Conservation (phyloP, 2,888 invertebrate genomes). For the Incurvaria masculella region DNA sequence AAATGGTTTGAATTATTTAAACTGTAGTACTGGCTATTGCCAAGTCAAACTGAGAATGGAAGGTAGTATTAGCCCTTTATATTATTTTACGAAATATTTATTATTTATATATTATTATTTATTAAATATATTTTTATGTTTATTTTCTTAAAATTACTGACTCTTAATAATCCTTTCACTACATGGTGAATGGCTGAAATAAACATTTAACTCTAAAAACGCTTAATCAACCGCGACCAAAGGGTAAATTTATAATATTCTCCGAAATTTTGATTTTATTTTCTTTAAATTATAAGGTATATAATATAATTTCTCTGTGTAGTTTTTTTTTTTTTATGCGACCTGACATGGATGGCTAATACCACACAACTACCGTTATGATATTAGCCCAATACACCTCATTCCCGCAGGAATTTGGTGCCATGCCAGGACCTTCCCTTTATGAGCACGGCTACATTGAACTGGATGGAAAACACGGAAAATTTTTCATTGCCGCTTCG, state of each 20-base stretch:
- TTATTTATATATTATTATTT: conserved; percentile 6
- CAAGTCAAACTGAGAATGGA: not conserved
- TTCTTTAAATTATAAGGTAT: conserved; percentile 25
- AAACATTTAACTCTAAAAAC: conserved; percentile 3
- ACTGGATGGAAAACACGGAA: no score
- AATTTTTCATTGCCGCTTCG: no score
- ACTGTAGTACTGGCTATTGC: conserved; percentile 4
- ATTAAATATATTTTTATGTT: conserved; percentile 8
- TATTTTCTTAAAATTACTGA: conserved; percentile 9
- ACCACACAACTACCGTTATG: no score
- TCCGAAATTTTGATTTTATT: conserved; percentile 17
- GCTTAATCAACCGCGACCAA: conserved; percentile 11
- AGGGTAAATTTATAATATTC: conserved; percentile 17
- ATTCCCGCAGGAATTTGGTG: no score
- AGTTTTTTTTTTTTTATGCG: no score
- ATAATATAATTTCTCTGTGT: no score
- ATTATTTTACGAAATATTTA: conserved; percentile 9
- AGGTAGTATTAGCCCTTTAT: not conserved
- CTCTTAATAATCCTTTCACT: conserved; percentile 5
- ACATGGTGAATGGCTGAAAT: conserved; percentile 4
- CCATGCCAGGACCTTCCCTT: no score
- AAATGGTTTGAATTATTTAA: not conserved
- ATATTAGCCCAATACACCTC: no score
- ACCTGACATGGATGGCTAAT: no score
- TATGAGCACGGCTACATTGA: no score